These are phyloP conservation scores for Clusia tigrina DNA, from an alignment of 2,888 invertebrate genomes.

Conservation along the genomic window DNA sequence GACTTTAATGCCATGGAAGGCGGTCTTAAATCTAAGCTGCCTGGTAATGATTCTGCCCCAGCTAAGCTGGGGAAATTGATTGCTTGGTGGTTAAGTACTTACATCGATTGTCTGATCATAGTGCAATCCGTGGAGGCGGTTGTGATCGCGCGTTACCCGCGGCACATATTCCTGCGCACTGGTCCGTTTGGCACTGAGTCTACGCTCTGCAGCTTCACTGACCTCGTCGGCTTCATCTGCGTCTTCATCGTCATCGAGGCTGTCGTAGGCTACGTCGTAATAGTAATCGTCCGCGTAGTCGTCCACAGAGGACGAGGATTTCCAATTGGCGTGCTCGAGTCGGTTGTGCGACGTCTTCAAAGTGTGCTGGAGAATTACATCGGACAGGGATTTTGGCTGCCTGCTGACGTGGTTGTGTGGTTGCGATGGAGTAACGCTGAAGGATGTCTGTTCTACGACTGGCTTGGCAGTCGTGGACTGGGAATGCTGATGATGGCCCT, in stretches of 20 bases:
- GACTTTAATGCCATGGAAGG: too few relatives aligned
- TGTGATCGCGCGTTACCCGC: constrained; percentile 30
- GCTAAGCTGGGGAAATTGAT: too few relatives aligned
- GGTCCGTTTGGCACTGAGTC: not conserved
- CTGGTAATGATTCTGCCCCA: too few relatives aligned
- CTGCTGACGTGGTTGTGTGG: too few relatives aligned
- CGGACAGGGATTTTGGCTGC: constrained; percentile 7
- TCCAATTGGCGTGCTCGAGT: constrained; percentile 3
- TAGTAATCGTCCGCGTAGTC: constrained; percentile 33
- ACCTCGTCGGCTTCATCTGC: constrained; percentile 28
- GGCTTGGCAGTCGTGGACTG: not conserved
- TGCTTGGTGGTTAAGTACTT: too few relatives aligned
- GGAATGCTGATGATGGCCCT: constrained; percentile 1
- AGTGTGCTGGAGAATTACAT: not conserved
- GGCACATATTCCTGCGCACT: not conserved
- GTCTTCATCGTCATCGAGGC: constrained; percentile 35
- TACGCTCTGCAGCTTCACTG: constrained; percentile 27
- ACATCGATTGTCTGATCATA: too few relatives aligned
- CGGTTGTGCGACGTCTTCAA: constrained; percentile 15
- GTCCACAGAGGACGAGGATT: not conserved
- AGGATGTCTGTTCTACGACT: too few relatives aligned
- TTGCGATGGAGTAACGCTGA: too few relatives aligned
- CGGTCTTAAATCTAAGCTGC: too few relatives aligned
- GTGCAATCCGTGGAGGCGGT: constrained; percentile 16
- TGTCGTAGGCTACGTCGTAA: constrained; percentile 30